Evolutionary conservation across 2,797 vertebrate genomes (phyloP), one percentile per base, ranked within the genome.

Genomic region (Brotula barbata): DNA sequence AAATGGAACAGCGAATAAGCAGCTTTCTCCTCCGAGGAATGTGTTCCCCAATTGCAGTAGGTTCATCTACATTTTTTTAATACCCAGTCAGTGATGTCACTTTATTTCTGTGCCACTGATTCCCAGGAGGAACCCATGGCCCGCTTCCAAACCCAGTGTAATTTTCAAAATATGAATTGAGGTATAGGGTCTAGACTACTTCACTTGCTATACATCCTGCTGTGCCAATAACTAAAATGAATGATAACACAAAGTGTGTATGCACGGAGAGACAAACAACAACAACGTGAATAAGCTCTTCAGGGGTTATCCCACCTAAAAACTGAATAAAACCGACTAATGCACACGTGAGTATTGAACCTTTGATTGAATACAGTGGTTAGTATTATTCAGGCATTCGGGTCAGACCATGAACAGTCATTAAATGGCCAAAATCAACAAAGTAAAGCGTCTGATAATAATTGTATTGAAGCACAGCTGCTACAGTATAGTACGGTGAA

Each of bases 31-130:
- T 88, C 86, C 68, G 79, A 89, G 88, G 82, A 88, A 89, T 83
- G 83, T 85, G 80, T 64, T 80, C 82, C 86, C 86, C 85, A 86
- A 84, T 87, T 73, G 86, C 85, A n/a, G 72, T 65, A 68, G 82
- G 80, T 89, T 89, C 88, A 89, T 88, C 87, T 88, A 85, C 88
- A 88, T 89, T 87, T 87, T 85, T 90, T 88, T 83, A 88, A 88
- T 86, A 87, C 86, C 83, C 84, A 86, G 86, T 82, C 82, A 77
- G 86, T 88, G 89, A 90, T 88, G 88, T 90, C 85, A 88, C 86
- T 86, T 89, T 85, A 86, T 89, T 90, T 88, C 88, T 89, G 88
- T 89, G 88, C 87, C 89, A 89, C 78, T 55, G 75, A 81, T 80
- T 89, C 89, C 87, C 88, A 73, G 69, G 88, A 87, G 88, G 73